Evolutionary conservation across 30 jellyfish, hydroid and myxozoan genomes (phyloP).

Genomic region (Hydractinia echinata): DNA sequence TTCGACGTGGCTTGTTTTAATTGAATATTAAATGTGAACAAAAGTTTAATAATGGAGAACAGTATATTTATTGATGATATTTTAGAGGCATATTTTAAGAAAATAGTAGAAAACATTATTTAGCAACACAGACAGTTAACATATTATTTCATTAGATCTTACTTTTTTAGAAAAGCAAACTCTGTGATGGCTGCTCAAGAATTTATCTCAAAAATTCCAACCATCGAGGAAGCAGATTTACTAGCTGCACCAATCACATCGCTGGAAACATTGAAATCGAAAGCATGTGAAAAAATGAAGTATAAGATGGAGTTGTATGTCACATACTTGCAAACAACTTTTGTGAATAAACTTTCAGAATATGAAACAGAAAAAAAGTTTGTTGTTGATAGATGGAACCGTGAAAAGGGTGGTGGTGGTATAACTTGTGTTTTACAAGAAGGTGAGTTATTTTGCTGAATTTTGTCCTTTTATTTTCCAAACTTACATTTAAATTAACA

Average conservation of each 20-base stretch:
- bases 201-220: neutral
- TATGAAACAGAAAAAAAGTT: constrained; percentile 52
- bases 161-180: too few species aligned
- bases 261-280: constrained; percentile 41
- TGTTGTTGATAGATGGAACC: constrained; percentile 63
- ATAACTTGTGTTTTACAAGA: constrained; percentile 81
- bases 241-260: constrained; percentile 50
- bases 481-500: too few species aligned
- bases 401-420: constrained; percentile 97
- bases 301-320: constrained; percentile 70
- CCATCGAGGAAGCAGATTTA: neutral
- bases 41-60: too few species aligned
- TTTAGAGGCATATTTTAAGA: too few species aligned
- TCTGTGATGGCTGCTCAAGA: too few species aligned
- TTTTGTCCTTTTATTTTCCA: too few species aligned
- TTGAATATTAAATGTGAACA: too few species aligned
- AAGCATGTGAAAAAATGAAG: constrained; percentile 46
- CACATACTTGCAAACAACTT: constrained; percentile 46
- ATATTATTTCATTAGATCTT: too few species aligned
- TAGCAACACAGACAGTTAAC: too few species aligned
- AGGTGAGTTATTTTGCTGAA: constrained; percentile 43
- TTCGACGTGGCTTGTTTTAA: too few species aligned
- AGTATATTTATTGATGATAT: too few species aligned
- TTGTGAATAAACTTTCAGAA: constrained; percentile 43
- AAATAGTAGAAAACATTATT: too few species aligned